Evolutionary conservation across 1,140 invertebrate species (phyloP), one percentile per base, ranked within the genome.

Genomic region (Aphidius gifuensis): DNA sequence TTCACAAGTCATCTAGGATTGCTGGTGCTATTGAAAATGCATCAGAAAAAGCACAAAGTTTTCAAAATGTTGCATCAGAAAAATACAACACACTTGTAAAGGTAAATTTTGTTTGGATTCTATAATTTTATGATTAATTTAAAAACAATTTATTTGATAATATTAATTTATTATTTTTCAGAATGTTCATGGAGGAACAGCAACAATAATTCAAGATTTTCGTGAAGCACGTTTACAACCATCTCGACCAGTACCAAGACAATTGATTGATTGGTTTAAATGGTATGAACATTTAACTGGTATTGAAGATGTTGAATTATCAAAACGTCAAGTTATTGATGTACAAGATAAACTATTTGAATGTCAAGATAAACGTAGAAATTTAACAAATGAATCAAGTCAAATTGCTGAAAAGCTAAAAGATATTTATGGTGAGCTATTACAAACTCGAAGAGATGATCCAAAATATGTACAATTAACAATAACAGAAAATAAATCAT

Each of bases 261-360:
- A 57, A 58, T 48, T 81, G 5, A 57, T 78, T 2, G 70, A 70
- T 60, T 74, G 69, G 66, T 77, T 73, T 76, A 70, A 74, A 58
- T 80, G 79, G 79, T 81, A 80, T 61, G 75, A 80, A 59, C 66
- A 79, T 59, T 60, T 81, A 40, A 73, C 73, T 38, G 79, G 79
- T 7, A 49, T 80, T 2, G 71, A 80, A 59, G 62, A 65, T 5
- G 72, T 81, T 6, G 78, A 80, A 63, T 0, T 70, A 5, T 62
- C 77, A 0, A 78, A 75, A 55, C 68, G 68, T 9, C 71, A 72
- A 50, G 77, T 81, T 6, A 72, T 78, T n/a, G 7, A 49, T 0
- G 64, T 78, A 0, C 79, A 81, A 58, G 69, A 80, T 45, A 74
- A 71, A 43, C 58, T 81, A 2, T 80, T 78, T n/a, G 67, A 75